phyloP scores from a whole-genome alignment of 2,113 vertebrate species.

The Porphyrio hochstetteri region DNA sequence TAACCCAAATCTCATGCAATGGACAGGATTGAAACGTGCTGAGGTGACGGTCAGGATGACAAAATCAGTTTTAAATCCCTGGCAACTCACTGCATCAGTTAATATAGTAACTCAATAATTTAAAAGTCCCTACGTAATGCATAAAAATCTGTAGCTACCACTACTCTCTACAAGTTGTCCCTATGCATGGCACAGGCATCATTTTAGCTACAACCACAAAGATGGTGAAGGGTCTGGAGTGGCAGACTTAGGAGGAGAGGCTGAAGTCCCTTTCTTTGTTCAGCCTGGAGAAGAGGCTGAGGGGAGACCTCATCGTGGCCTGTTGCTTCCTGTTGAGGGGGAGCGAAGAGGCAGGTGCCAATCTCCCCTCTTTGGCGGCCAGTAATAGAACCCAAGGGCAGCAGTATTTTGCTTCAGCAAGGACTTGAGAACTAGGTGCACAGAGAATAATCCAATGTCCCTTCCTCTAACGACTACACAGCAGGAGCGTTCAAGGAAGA shows the following conservation, averaged over 20 bases:
- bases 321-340: no score
- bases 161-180: not conserved
- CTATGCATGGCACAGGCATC: accelerated
- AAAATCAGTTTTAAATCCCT: not conserved
- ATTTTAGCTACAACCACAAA: not conserved
- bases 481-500: not conserved
- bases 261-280: no score
- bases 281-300: no score
- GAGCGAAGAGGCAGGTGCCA: no score
- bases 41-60: not conserved
- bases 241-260: no score
- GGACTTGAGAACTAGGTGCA: not conserved
- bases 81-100: not conserved
- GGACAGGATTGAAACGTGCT: not conserved
- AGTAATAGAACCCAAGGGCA: not conserved
- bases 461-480: constrained; percentile 8
- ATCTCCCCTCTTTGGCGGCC: no score
- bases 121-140: not conserved
- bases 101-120: not conserved
- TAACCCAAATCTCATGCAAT: not conserved
- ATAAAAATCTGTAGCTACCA: not conserved
- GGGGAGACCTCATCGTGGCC: no score
- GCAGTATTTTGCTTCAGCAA: not conserved
- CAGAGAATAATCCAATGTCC: constrained; percentile 4
- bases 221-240: no score